Percentiles rank a stretch among this genome's conserved stretches.
phyloP scores from a whole-genome alignment of 2,113 vertebrate species.

The Gasterosteus nipponicus region DNA sequence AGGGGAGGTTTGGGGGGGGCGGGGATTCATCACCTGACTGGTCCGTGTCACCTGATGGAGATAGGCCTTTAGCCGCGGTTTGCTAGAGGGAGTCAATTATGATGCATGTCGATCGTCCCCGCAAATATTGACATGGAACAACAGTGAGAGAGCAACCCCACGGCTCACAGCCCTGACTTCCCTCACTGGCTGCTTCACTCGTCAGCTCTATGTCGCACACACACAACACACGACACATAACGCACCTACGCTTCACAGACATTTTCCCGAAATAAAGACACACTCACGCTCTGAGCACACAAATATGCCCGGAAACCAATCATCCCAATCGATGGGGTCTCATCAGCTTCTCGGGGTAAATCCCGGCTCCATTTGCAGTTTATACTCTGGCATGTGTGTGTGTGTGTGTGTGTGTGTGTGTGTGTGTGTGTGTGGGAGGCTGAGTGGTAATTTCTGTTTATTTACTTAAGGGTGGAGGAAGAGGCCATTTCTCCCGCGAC shows the following conservation, averaged over 20 bases:
- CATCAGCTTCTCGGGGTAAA: conserved; percentile 53
- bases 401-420: conserved; percentile 23
- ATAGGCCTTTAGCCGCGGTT: conserved; percentile 90
- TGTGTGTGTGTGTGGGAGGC: conserved; percentile 20
- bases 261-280: conserved; percentile 50
- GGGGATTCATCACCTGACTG: conserved; percentile 93
- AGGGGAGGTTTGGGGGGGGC: conserved; percentile 56
- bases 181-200: conserved; percentile 32
- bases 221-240: conserved; percentile 11
- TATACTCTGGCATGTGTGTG: conserved; percentile 29
- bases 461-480: conserved; percentile 73
- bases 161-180: conserved; percentile 77
- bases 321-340: conserved; percentile 55
- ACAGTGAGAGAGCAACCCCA: conserved; percentile 79
- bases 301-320: conserved; percentile 58
- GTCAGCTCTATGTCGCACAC: conserved; percentile 24
- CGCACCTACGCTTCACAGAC: conserved; percentile 28
- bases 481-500: conserved; percentile 66
- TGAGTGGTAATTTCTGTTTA: conserved; percentile 74
- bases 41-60: conserved; percentile 92
- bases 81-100: conserved; percentile 89
- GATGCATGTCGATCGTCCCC: conserved; percentile 89
- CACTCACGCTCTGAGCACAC: conserved; percentile 24
- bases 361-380: conserved; percentile 64
- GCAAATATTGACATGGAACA: conserved; percentile 85